A percentile compares a stretch with the other conserved stretches of the same genome.
Conservation (phyloP, 1,140 invertebrate species). For the Phymorhynchus buccinoides region DNA sequence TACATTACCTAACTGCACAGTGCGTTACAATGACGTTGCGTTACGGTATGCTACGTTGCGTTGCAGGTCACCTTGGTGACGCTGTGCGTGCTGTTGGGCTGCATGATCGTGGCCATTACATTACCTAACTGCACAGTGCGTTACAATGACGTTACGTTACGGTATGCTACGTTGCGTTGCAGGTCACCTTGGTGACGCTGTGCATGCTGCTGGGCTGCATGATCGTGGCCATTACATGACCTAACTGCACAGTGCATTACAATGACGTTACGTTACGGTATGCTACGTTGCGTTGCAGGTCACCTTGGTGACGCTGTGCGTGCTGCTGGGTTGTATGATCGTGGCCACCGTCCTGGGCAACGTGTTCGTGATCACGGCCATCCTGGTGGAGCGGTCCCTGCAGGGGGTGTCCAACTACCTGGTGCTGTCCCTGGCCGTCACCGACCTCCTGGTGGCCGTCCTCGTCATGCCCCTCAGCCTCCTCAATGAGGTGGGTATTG, state of each 20-base stretch:
- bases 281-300: no score
- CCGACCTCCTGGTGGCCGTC: conserved; percentile 93
- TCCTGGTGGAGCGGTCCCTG: conserved; percentile 89
- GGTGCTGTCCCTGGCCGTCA: conserved; percentile 93
- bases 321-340: conserved; percentile 70
- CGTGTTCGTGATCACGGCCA: conserved; percentile 94
- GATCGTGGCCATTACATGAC: conserved; percentile 74
- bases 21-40: no score
- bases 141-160: no score
- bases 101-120: no score
- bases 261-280: no score
- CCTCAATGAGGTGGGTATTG: conserved; percentile 76
- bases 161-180: no score
- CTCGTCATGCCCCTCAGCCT: conserved; percentile 75
- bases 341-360: conserved; percentile 81
- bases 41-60: no score
- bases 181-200: conserved; percentile 51
- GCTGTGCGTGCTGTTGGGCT: no score
- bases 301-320: conserved; percentile 57
- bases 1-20: no score
- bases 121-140: no score
- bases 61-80: no score
- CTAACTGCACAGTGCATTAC: no score
- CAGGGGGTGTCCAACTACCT: conserved; percentile 94
- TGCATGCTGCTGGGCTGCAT: conserved; percentile 66